Conservation (phyloP, 1,140 invertebrate species). For the Cyclina sinensis region DNA sequence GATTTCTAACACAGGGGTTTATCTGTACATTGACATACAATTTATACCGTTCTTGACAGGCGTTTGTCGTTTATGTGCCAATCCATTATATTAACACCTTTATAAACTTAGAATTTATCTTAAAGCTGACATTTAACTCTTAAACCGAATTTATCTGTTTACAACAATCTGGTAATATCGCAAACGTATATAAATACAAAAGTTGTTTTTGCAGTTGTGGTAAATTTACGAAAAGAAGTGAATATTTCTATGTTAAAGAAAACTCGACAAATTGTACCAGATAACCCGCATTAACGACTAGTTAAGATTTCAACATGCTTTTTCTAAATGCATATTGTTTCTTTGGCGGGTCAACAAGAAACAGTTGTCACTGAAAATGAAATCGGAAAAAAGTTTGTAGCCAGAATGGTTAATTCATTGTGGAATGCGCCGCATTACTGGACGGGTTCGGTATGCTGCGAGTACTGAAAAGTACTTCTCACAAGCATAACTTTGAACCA, state of each 20-base stretch:
- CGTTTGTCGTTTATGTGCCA: neutral
- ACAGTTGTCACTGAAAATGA: too few species aligned
- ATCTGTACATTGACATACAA: neutral
- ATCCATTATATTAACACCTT: slow-evolving; percentile 2
- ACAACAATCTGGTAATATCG: neutral
- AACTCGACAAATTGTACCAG: neutral
- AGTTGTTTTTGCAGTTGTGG: neutral
- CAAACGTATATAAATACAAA: neutral
- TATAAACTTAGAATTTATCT: neutral
- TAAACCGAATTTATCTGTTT: too few species aligned
- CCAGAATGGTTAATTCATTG: too few species aligned
- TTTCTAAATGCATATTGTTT: too few species aligned
- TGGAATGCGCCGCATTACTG: too few species aligned
- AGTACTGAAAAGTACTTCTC: too few species aligned
- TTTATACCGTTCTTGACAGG: neutral
- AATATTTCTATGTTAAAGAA: neutral
- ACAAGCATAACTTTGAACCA: too few species aligned
- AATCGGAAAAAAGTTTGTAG: too few species aligned
- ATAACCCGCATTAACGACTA: neutral
- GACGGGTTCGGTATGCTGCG: too few species aligned
- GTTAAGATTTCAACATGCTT: too few species aligned
- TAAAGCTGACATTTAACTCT: neutral
- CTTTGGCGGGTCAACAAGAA: too few species aligned
- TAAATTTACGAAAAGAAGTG: neutral
- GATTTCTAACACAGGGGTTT: too few species aligned